Evolutionary conservation across 2,113 vertebrate species (phyloP).

Genomic region (Drymodes brunneopygia): DNA sequence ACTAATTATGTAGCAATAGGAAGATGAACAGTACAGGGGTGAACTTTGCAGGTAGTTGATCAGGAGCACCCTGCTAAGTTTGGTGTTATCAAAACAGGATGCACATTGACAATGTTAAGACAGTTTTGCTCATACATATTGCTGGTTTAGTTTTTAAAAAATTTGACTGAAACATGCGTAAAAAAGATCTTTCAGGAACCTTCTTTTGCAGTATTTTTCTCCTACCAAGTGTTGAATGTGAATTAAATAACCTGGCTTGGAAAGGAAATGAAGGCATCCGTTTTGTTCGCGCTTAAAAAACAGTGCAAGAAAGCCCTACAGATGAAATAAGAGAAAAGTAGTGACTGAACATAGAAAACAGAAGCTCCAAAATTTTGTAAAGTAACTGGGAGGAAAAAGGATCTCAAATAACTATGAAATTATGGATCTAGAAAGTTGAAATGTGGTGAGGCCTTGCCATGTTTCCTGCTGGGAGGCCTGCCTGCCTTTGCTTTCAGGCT

Average conservation of each 20-base stretch:
- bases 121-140: not conserved
- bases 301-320: not conserved
- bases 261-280: slow-evolving; percentile 30
- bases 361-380: not conserved
- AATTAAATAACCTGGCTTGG: slow-evolving; percentile 4
- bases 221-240: not conserved
- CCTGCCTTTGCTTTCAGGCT: not conserved
- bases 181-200: not conserved
- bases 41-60: not conserved
- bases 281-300: not conserved
- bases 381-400: not conserved
- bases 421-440: not conserved
- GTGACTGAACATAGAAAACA: not conserved
- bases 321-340: not conserved
- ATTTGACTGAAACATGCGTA: not conserved
- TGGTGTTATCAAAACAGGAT: not conserved
- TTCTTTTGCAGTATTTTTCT: not conserved
- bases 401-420: not conserved
- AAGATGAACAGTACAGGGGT: not conserved
- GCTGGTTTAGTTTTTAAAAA: not conserved
- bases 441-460: not conserved
- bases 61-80: not conserved
- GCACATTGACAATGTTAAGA: not conserved
- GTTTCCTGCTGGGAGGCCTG: not conserved
- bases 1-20: not conserved